Evolutionary conservation across 1,140 invertebrate species (phyloP), one percentile per base, ranked within the genome.

Genomic region (Leptinotarsa undecemlineata): DNA sequence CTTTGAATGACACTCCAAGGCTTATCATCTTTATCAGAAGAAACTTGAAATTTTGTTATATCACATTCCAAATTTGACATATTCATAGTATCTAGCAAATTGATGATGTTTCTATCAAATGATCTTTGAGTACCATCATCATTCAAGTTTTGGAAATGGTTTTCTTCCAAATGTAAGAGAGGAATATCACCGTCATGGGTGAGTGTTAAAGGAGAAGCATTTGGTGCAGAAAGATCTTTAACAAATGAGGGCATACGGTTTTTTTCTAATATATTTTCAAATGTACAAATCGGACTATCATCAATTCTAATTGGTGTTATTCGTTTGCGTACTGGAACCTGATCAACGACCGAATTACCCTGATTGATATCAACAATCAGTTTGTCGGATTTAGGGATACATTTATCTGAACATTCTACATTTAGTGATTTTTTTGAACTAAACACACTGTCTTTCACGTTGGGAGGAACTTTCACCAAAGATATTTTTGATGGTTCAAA

Each of bases 141-240:
- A 15, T 64, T 64, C 23, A 72, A 33, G 23, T 72, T 20, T 19
- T 62, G 61, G 48, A 72, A 42, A 47, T 62, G 48, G 15, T 60
- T 62, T 47, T 72, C 70, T 42, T 72, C 70, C 14, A 72, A 21
- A n/a, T 72, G 70, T n/a, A 72, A 33, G 21, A 72, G 15, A 15
- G 70, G 70, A 33, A 72, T 72, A 5, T 72, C 70, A 3, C 67
- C 67, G 3, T 68, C 67, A 42, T 68, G 8, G 6, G 67, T 68
- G 42, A 68, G 67, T 14, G 17, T 33, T 6, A 68, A 20, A 14
- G 67, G 67, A 6, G 67, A 68, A 19, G 63, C 26, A 15, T 64
- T 33, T 64, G 63, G 26, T 19, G 63, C 20, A 13, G 63, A 64
- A 15, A 64, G 14, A 2, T 68, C 47, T 17, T 19, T 47, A 20